Evolutionary conservation across 2,797 vertebrate genomes (phyloP).

Genomic region (Dendrocincla tyrannina): DNA sequence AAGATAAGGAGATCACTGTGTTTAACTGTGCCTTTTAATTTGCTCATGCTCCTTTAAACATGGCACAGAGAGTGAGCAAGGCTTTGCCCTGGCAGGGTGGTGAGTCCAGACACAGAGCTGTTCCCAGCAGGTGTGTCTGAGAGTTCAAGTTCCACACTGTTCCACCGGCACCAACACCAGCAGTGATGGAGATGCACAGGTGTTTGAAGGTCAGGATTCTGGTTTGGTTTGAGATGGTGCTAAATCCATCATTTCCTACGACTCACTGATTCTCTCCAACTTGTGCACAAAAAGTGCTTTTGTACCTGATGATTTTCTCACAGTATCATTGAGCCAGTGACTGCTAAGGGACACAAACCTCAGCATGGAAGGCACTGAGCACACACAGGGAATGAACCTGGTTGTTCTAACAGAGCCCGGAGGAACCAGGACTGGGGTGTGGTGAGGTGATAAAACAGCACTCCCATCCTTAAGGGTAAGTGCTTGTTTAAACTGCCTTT

Average conservation of each 20-base stretch:
- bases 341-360: background rate
- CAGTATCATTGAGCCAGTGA: background rate
- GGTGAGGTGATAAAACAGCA: constrained; percentile 33
- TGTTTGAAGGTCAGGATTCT: background rate
- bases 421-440: constrained; percentile 10
- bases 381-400: background rate
- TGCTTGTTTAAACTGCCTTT: constrained; percentile 34
- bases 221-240: background rate
- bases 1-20: background rate
- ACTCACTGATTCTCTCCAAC: background rate
- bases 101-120: background rate
- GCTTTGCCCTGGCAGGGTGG: background rate
- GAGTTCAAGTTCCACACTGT: background rate
- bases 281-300: background rate
- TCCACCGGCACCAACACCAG: background rate
- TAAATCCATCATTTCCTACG: background rate
- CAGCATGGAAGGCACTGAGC: background rate
- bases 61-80: background rate
- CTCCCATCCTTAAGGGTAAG: constrained; percentile 42
- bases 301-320: background rate
- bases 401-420: constrained; percentile 10
- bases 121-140: background rate
- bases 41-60: background rate
- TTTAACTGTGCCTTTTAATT: background rate
- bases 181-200: background rate